Evolutionary conservation across 2,797 vertebrate genomes (phyloP).

Genomic region (Malurus splendens): DNA sequence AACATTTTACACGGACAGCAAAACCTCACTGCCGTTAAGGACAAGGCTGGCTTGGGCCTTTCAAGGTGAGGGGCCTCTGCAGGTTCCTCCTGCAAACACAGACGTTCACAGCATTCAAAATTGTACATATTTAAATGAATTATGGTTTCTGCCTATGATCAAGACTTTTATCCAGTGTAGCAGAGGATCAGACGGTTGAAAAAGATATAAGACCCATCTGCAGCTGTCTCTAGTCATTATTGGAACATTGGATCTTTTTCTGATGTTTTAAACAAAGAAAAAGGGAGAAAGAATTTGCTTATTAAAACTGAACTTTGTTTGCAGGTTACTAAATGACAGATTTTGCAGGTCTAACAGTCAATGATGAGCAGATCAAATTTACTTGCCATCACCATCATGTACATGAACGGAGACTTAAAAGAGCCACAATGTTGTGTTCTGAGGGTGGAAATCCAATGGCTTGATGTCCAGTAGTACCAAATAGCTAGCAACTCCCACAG

Average conservation of each 20-base stretch:
- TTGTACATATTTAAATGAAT: background rate
- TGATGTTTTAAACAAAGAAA: background rate
- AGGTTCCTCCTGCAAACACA: background rate
- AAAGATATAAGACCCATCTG: background rate
- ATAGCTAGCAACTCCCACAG: background rate
- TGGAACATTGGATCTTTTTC: background rate
- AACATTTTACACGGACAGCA: background rate
- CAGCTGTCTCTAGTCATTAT: background rate
- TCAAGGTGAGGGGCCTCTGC: background rate
- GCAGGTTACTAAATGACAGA: background rate
- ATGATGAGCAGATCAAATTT: background rate
- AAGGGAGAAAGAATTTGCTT: background rate
- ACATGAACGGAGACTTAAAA: background rate
- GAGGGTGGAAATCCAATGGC: background rate
- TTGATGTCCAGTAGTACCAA: background rate
- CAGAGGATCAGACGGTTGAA: background rate
- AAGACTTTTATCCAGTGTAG: background rate
- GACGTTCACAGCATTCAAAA: background rate
- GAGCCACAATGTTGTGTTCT: rapidly evolving
- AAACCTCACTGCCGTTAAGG: background rate
- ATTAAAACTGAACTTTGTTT: background rate
- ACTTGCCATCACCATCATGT: background rate
- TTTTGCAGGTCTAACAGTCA: background rate
- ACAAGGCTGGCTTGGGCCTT: background rate
- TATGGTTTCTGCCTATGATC: background rate